Conservation (phyloP, 2,888 invertebrate genomes). For the Lottia scabra region DNA sequence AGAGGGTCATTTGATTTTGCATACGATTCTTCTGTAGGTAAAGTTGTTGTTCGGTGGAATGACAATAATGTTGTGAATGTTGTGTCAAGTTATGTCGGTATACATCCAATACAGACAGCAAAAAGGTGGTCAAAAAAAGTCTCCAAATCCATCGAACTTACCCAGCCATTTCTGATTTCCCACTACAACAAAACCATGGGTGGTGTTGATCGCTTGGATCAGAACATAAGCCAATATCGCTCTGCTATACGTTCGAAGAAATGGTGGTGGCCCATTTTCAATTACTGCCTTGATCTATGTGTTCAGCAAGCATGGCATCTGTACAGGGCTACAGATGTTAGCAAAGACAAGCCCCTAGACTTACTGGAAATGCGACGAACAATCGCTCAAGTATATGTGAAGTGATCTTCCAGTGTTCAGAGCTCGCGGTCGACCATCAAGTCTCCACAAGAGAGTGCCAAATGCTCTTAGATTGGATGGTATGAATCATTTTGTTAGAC, state of each 20-base stretch:
- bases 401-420: too few relatives aligned
- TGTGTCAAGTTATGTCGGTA: constrained; percentile 9
- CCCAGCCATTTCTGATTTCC: constrained; percentile 9
- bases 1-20: too few relatives aligned
- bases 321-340: constrained; percentile 1
- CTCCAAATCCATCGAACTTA: constrained; percentile 5
- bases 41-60: constrained; percentile 20
- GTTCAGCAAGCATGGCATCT: background rate
- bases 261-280: constrained; percentile 16
- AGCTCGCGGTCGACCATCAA: background rate
- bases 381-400: background rate
- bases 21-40: background rate
- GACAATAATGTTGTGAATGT: constrained; percentile 21
- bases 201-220: constrained; percentile 25
- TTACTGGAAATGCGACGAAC: constrained; percentile 8
- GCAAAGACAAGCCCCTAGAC: constrained; percentile 9
- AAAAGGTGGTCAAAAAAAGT: background rate
- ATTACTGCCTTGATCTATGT: constrained; percentile 4
- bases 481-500: background rate
- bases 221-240: constrained; percentile 15
- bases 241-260: background rate
- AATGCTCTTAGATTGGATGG: constrained; percentile 6
- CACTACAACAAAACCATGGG: constrained; percentile 25
- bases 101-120: background rate
- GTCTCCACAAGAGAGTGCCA: constrained; percentile 10